A percentile compares a stretch with the other conserved stretches of the same genome.
Conservation (phyloP, 1,140 invertebrate genomes). For the Drosophila athabasca region DNA sequence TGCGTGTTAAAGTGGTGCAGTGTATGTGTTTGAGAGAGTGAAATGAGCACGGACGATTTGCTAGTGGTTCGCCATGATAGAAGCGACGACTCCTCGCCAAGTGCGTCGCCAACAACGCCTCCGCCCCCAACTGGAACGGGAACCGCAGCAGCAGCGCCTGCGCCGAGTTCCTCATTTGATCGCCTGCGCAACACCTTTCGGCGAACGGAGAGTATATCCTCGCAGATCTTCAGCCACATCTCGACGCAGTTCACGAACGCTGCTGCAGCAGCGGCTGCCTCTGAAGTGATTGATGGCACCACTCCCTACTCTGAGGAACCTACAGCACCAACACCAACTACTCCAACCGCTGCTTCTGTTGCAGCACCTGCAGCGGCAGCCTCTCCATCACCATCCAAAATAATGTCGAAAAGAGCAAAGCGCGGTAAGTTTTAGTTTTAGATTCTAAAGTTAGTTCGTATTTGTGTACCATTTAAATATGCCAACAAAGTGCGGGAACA, state of each 20-base stretch:
- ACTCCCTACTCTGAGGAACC: constrained; percentile 53
- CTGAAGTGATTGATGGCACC: constrained; percentile 74
- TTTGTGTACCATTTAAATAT: not conserved
- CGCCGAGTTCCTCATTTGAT: constrained; percentile 69
- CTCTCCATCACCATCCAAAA: constrained; percentile 33
- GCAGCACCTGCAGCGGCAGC: constrained; percentile 10
- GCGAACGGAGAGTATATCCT: constrained; percentile 74
- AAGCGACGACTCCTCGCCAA: constrained; percentile 65
- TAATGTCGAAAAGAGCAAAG: constrained; percentile 55
- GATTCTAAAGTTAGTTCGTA: not conserved
- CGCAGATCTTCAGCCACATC: constrained; percentile 72
- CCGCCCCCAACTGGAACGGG: constrained; percentile 25
- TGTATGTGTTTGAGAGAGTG: not conserved
- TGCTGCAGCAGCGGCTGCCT: constrained; percentile 65
- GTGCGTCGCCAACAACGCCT: constrained; percentile 28
- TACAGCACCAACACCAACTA: constrained; percentile 28
- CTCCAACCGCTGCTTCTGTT: constrained; percentile 3
- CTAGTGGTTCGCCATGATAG: constrained; percentile 64
- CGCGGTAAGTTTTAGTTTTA: constrained; percentile 61
- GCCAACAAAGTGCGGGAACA: too few relatives aligned
- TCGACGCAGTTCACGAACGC: constrained; percentile 76
- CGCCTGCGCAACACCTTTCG: constrained; percentile 77
- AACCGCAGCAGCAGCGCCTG: constrained; percentile 30
- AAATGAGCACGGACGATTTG: constrained; percentile 73
- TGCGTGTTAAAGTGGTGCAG: constrained; percentile 15